Base-by-base conservation (phyloP, 2,888 invertebrate species). In the Oxycera nigricornis region DNA sequence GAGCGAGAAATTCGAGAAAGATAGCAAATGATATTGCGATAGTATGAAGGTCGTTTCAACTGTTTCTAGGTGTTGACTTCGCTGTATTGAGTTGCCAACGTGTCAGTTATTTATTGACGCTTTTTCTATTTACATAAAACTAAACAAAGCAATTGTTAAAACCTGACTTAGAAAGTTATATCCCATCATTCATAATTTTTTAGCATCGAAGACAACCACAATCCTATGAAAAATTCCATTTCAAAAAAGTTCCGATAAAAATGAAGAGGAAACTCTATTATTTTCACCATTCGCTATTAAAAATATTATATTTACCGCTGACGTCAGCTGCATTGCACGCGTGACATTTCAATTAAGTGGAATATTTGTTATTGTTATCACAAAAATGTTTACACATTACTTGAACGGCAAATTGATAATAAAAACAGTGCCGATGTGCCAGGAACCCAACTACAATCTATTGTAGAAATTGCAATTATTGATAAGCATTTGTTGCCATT, bases 351-450 rank as follows among this genome's bases (percentile, higher is more conserved):
- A 62, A 62, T 62, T 62, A 62, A 62, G 22, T 1, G 17, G 1
- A 35, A 62, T 2, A 22, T 62, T 62, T 62, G 22, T 35, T 39
- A 39, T 62, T 62, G 39, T 35, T 62, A 62, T 62, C 62, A 39
- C 39, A 9, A 22, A 62, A 62, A 62, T 62, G 62, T 62, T 62
- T 62, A 62, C 39, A 39, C 24, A 39, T 62, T 62, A 22, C 39
- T 62, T 62, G 14, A 14, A 22, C 31, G 30, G 26, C 39, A 20
- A 20, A 11, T 20, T 35, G 39, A 62, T 62, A 62, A 62, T 62
- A 20, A 39, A 59, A 46, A 24, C 24, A 59, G 17, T 28, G 59
- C 59, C 50, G 9, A 55, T 14, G 55, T 55, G 22, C 7, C 6
- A 55, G 6, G 17, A 4, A 6, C 24, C 3, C 17, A 6, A 55